phyloP scores from a whole-genome alignment of 2,113 vertebrate species.

The Miniopterus natalensis region DNA sequence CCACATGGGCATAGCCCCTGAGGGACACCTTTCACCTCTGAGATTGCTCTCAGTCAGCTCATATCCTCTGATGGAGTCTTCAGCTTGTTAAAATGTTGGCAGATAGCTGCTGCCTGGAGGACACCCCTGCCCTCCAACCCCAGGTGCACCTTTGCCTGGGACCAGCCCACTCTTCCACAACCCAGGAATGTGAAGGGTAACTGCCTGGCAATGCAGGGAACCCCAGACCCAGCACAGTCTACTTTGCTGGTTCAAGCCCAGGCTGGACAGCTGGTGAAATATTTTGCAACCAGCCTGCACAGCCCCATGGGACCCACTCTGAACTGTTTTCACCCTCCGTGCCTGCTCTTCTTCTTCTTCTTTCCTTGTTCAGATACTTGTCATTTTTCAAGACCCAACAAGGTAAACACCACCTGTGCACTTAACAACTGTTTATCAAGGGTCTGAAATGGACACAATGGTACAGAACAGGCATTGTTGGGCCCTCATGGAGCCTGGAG shows the following conservation, averaged over 20 bases:
- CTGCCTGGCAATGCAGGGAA: rapidly evolving
- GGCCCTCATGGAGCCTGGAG: not conserved
- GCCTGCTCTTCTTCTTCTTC: not conserved
- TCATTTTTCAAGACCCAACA: not conserved
- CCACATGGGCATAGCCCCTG: too few relatives aligned
- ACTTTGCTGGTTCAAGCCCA: not conserved
- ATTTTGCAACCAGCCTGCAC: not conserved
- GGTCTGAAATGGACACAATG: not conserved
- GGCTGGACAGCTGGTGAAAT: not conserved
- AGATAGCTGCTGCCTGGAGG: not conserved
- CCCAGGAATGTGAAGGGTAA: not conserved
- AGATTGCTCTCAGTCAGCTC: not conserved
- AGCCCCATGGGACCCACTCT: not conserved
- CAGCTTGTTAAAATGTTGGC: not conserved
- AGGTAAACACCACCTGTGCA: not conserved
- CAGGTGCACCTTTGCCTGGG: not conserved
- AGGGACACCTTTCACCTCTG: not conserved
- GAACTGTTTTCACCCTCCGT: not conserved
- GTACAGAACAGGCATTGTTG: not conserved
- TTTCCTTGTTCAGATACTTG: not conserved
- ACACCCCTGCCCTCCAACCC: not conserved
- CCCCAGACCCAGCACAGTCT: not conserved
- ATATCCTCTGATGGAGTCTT: not conserved
- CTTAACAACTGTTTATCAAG: not conserved
- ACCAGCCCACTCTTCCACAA: not conserved